Evolutionary conservation across 2,113 vertebrate genomes (phyloP).

Genomic region (Chinchilla lanigera): DNA sequence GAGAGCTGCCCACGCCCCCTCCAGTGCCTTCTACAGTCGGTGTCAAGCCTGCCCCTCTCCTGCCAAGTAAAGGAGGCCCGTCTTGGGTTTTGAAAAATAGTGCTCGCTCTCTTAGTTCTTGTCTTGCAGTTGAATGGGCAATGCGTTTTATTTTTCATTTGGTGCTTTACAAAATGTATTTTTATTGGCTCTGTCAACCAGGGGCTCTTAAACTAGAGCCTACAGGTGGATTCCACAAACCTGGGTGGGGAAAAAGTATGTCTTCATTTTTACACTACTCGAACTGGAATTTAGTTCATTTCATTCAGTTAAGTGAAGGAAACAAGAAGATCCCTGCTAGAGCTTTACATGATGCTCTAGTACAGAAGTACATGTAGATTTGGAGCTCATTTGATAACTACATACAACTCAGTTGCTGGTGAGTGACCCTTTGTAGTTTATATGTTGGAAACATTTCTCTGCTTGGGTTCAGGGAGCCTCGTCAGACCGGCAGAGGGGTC

Average conservation of each 20-base stretch:
- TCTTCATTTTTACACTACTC: neutral
- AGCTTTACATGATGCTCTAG: neutral
- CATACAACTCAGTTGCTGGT: neutral
- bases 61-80: neutral
- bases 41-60: neutral
- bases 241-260: neutral
- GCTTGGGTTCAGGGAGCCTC: neutral
- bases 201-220: neutral
- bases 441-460: neutral
- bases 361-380: neutral
- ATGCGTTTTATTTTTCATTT: constrained; percentile 34
- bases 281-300: constrained; percentile 8
- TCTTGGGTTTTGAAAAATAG: neutral
- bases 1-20: neutral
- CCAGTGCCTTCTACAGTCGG: neutral
- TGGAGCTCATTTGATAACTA: neutral
- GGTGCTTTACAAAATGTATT: neutral
- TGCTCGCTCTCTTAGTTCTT: neutral
- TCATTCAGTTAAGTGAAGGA: neutral
- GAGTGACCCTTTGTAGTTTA: neutral
- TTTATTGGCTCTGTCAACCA: constrained; percentile 26
- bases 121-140: neutral
- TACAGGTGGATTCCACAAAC: constrained; percentile 13
- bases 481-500: neutral
- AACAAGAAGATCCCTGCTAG: neutral